These are phyloP conservation scores for Rutpela maculata DNA, from an alignment of 2,888 invertebrate species.

Conservation along the genomic window DNA sequence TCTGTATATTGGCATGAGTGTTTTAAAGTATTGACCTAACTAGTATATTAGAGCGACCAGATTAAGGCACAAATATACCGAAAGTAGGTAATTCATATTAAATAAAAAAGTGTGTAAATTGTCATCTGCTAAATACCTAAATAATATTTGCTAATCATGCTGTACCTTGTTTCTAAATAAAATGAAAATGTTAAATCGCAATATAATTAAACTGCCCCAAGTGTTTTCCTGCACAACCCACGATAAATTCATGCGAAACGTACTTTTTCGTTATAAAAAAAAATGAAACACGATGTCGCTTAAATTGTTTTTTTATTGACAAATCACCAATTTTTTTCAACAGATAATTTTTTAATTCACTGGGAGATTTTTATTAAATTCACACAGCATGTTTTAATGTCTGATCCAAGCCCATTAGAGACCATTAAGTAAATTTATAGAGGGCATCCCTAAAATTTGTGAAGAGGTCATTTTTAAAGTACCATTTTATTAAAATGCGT, in stretches of 20 bases:
- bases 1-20: too few species aligned
- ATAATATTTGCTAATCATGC: too few species aligned
- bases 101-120: too few species aligned
- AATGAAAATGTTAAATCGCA: neutral
- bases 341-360: neutral
- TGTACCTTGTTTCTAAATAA: neutral
- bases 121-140: too few species aligned
- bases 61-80: too few species aligned
- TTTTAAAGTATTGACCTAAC: too few species aligned
- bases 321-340: conserved; percentile 2
- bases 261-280: neutral
- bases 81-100: too few species aligned
- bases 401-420: conserved; percentile 6
- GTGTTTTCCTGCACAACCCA: neutral
- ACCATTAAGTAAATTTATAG: conserved; percentile 7
- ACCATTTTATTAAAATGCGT: neutral
- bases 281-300: neutral
- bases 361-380: neutral
- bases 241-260: neutral
- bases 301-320: conserved; percentile 6
- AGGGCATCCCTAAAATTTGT: neutral
- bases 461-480: neutral
- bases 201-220: neutral
- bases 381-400: conserved; percentile 7
- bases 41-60: too few species aligned